A percentile compares a stretch with the other conserved stretches of the same genome.
These are phyloP conservation scores for Lutraria lutraria DNA, from an alignment of 2,888 invertebrate genomes.

Conservation along the genomic window DNA sequence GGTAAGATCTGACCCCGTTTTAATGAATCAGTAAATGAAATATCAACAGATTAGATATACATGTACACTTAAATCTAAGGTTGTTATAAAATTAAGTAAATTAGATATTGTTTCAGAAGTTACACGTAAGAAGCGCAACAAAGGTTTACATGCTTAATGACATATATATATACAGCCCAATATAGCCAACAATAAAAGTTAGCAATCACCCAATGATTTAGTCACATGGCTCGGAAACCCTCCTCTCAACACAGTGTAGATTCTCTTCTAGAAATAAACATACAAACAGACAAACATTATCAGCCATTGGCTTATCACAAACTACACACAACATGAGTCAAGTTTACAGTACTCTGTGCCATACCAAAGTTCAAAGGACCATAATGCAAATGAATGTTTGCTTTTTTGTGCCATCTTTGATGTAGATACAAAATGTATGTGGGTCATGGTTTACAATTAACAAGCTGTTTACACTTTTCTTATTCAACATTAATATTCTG, in stretches of 20 bases:
- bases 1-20: too few species aligned
- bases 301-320: too few species aligned
- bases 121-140: background rate
- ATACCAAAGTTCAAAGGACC: too few species aligned
- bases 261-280: slow-evolving; percentile 40
- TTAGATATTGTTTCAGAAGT: background rate
- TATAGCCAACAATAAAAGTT: slow-evolving; percentile 21
- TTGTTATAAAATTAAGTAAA: background rate
- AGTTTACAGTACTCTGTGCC: too few species aligned
- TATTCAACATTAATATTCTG: too few species aligned
- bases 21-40: background rate
- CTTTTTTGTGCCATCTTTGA: too few species aligned
- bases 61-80: background rate
- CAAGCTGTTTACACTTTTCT: too few species aligned
- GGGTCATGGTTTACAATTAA: too few species aligned
- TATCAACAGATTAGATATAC: background rate
- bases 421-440: too few species aligned
- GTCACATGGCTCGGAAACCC: slow-evolving; percentile 35
- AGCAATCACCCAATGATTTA: slow-evolving; percentile 41
- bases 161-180: slow-evolving; percentile 1
- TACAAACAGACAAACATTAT: background rate
- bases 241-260: slow-evolving; percentile 53
- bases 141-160: background rate
- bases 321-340: too few species aligned
- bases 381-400: too few species aligned